Percentiles rank a stretch among this genome's conserved stretches.
phyloP scores from a whole-genome alignment of 92 coral and sea anemone genomes.

The Meandrina meandrites region DNA sequence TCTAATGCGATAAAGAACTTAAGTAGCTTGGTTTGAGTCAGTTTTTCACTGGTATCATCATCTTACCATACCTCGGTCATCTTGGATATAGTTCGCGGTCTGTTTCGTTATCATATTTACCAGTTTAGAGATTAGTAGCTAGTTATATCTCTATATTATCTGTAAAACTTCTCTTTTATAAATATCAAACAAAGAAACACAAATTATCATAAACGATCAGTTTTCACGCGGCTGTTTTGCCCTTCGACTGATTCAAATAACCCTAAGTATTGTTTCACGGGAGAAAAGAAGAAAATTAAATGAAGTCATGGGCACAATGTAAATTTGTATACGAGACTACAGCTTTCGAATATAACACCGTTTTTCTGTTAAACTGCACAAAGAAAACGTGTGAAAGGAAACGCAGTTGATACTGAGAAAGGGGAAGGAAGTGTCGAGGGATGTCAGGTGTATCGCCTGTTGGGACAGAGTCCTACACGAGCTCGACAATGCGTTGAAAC shows the following conservation, averaged over 20 bases:
- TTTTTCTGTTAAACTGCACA: not conserved
- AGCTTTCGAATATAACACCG: not conserved
- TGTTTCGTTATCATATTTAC: not conserved
- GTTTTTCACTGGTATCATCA: not conserved
- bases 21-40: not conserved
- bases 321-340: not conserved
- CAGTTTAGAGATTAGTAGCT: not conserved
- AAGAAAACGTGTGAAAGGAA: not conserved
- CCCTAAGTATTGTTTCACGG: not conserved
- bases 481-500: not conserved
- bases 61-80: not conserved
- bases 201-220: conserved; percentile 3
- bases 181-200: not conserved
- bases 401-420: not conserved
- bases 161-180: not conserved
- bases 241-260: not conserved
- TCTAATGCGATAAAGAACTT: not conserved
- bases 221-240: not conserved
- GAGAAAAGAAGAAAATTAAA: not conserved
- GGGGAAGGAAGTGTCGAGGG: not conserved
- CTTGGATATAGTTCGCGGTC: not conserved
- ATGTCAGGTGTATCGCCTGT: not conserved
- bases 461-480: not conserved
- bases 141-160: not conserved
- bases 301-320: not conserved